Evolutionary conservation across 2,888 invertebrate genomes (phyloP).

Genomic region (Periphyllus acericola): DNA sequence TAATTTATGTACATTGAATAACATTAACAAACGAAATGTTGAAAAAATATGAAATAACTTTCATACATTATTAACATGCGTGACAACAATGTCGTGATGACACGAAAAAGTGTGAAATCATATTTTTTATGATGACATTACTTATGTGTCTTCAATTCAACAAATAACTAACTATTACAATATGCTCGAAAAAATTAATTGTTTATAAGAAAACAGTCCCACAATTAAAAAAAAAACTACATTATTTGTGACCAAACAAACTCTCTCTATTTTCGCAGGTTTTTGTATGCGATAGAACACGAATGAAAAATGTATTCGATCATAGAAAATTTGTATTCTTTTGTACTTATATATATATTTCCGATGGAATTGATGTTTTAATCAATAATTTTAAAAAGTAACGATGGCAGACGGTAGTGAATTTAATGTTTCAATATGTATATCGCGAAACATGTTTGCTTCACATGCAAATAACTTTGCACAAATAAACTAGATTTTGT

Average conservation of each 20-base stretch:
- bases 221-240: too few species aligned
- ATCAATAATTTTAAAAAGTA: background rate
- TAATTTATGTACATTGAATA: background rate
- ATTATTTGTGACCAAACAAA: background rate
- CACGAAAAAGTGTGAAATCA: too few species aligned
- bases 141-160: too few species aligned
- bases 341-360: too few species aligned
- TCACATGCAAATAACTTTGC: background rate
- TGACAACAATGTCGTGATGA: too few species aligned
- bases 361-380: background rate
- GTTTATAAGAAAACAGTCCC: too few species aligned
- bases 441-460: background rate
- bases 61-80: background rate
- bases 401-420: background rate
- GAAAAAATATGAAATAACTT: background rate
- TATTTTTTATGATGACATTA: too few species aligned
- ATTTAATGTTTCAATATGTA: background rate
- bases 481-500: background rate
- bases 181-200: too few species aligned
- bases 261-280: background rate
- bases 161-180: too few species aligned
- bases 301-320: too few species aligned
- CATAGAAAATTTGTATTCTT: too few species aligned
- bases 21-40: background rate
- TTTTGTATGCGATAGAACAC: background rate